Conservation (phyloP, 2,113 vertebrate species). For the Protobothrops mucrosquamatus region DNA sequence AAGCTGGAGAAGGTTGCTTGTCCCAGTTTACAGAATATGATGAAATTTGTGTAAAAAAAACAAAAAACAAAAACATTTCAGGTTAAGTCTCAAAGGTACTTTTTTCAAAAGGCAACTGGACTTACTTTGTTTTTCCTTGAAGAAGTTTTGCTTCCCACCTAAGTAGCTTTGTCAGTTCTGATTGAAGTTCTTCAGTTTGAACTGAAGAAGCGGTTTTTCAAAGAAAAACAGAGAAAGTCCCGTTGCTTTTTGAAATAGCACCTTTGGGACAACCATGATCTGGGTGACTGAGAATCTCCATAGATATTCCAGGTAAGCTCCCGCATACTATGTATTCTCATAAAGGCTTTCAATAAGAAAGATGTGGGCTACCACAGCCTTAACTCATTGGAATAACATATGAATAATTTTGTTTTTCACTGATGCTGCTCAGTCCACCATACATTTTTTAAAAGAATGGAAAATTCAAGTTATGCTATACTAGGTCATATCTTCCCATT, state of each 20-base stretch:
- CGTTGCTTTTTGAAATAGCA: no score
- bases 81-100: neutral
- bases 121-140: neutral
- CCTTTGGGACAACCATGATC: no score
- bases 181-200: neutral
- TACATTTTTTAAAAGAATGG: constrained; percentile 34
- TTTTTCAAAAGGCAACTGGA: neutral
- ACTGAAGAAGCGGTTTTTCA: no score
- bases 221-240: no score
- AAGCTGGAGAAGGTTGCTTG: neutral
- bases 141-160: neutral
- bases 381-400: neutral
- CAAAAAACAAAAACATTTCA: neutral
- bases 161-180: neutral
- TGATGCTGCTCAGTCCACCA: constrained; percentile 37
- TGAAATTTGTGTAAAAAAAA: constrained; percentile 12
- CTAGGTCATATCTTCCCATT: constrained; percentile 7
- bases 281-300: neutral
- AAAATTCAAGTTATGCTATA: constrained; percentile 20
- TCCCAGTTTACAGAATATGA: neutral
- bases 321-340: constrained; percentile 10
- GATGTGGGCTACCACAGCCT: neutral
- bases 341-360: constrained; percentile 23
- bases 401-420: constrained; percentile 39
- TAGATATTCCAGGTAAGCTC: neutral